Evolutionary conservation across 2,113 vertebrate species (phyloP).

Genomic region (Casuarius casuarius): DNA sequence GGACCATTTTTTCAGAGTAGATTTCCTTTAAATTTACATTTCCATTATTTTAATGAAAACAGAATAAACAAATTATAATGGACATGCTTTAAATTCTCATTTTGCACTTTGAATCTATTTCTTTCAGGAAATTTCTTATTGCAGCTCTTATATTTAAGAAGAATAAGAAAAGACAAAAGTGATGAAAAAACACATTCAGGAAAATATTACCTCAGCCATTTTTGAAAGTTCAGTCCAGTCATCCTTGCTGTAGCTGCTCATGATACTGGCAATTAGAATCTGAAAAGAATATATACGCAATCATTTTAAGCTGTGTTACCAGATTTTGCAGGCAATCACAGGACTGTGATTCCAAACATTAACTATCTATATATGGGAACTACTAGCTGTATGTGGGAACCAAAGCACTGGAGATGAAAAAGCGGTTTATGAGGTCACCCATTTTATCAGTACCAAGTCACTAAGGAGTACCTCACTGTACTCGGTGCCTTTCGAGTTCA

Average conservation of each 20-base stretch:
- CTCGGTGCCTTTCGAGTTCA: not conserved
- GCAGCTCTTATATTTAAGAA: slow-evolving; percentile 50
- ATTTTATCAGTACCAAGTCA: not conserved
- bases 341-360: not conserved
- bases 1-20: slow-evolving; percentile 63
- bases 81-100: slow-evolving; percentile 59
- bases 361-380: not conserved
- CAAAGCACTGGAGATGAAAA: not conserved
- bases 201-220: slow-evolving; percentile 88
- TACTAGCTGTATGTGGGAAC: not conserved
- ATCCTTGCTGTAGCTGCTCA: slow-evolving; percentile 88
- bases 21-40: slow-evolving; percentile 75
- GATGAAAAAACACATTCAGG: slow-evolving; percentile 36
- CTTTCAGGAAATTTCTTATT: slow-evolving; percentile 29
- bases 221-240: slow-evolving; percentile 89
- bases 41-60: slow-evolving; percentile 78
- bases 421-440: not conserved
- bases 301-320: not conserved
- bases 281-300: slow-evolving; percentile 57
- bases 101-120: slow-evolving; percentile 59
- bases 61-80: slow-evolving; percentile 74
- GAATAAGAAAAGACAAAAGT: slow-evolving; percentile 48
- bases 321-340: not conserved
- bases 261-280: slow-evolving; percentile 92
- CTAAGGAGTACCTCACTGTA: not conserved